Evolutionary conservation across 1,140 invertebrate genomes (phyloP).

Genomic region (Nasonia longicornis): DNA sequence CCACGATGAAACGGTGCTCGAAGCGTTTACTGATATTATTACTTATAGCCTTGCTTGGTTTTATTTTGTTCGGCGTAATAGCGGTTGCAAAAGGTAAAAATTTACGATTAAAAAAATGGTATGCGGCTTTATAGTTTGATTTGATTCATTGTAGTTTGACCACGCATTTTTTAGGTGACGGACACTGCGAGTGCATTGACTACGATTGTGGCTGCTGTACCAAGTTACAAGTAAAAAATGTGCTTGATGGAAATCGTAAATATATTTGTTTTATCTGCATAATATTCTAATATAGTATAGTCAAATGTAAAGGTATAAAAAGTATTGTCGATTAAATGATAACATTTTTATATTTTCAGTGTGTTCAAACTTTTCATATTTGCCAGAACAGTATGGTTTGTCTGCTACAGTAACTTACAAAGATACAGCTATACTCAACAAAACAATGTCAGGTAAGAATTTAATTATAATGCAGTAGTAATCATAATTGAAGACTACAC

Average conservation of each 20-base stretch:
- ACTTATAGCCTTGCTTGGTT: too few species aligned
- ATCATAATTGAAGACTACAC: neutral
- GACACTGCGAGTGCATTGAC: constrained; percentile 44
- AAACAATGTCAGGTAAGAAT: constrained; percentile 59
- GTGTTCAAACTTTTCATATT: constrained; percentile 56
- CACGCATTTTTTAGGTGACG: neutral
- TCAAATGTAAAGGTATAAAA: too few species aligned
- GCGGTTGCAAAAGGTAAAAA: too few species aligned
- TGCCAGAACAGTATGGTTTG: constrained; percentile 58
- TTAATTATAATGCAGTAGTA: neutral
- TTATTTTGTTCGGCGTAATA: too few species aligned
- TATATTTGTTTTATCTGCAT: neutral
- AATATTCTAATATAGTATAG: neutral
- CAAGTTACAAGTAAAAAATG: constrained; percentile 8
- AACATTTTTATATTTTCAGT: constrained; percentile 53
- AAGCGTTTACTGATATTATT: too few species aligned
- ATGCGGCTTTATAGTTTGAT: too few species aligned
- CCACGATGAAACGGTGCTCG: too few species aligned
- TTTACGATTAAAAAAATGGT: too few species aligned
- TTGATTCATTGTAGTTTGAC: too few species aligned
- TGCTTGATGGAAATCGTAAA: constrained; percentile 47
- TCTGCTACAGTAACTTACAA: constrained; percentile 59
- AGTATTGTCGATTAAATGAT: neutral
- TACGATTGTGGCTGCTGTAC: constrained; percentile 51
- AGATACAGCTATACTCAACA: constrained; percentile 54